Percentiles rank a stretch among this genome's conserved stretches.
Conservation (phyloP, 2,797 vertebrate species). For the Tamandua tetradactyla region DNA sequence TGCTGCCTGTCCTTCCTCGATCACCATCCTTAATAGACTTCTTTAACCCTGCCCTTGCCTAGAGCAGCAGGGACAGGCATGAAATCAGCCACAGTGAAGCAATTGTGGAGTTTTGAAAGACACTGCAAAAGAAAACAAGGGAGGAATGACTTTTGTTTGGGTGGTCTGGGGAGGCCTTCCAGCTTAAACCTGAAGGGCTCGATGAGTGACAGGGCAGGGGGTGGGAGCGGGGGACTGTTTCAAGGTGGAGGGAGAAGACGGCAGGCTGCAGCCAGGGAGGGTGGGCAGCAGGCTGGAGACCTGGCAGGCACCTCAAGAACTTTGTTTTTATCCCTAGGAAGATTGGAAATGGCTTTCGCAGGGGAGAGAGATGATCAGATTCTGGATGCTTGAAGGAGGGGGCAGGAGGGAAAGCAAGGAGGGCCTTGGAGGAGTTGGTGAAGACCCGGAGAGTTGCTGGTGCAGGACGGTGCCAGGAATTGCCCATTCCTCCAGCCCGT, state of each 20-base stretch:
- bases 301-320: too few relatives aligned
- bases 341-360: too few relatives aligned
- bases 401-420: background rate
- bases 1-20: background rate
- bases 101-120: too few relatives aligned
- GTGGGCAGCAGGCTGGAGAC: too few relatives aligned
- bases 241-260: too few relatives aligned
- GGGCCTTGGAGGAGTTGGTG: too few relatives aligned
- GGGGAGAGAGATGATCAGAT: too few relatives aligned
- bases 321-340: too few relatives aligned
- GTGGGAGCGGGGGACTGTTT: too few relatives aligned
- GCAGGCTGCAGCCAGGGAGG: background rate
- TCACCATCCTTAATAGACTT: background rate
- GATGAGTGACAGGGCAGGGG: accelerated
- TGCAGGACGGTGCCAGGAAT: background rate
- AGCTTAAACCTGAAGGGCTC: background rate
- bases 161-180: background rate
- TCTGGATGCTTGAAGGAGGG: background rate
- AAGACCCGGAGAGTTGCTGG: background rate
- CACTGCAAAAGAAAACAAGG: background rate
- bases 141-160: background rate
- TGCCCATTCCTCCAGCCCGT: too few relatives aligned
- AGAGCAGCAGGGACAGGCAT: too few relatives aligned
- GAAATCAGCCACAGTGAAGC: accelerated
- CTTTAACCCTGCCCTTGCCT: background rate